phyloP scores from a whole-genome alignment of 2,888 invertebrate genomes.

The Hypsopygia costalis region DNA sequence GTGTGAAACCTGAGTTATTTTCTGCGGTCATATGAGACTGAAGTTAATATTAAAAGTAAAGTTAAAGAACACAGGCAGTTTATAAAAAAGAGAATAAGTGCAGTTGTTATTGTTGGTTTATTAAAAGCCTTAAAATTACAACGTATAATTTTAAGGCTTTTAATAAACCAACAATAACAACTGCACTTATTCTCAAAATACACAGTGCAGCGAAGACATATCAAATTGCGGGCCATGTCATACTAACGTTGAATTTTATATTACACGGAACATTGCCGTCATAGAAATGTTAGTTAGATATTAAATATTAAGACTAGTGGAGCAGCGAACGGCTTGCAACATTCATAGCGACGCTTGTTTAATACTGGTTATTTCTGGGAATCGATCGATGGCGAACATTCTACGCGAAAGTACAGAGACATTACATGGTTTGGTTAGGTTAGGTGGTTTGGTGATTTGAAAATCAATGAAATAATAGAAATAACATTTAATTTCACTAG shows the following conservation, averaged over 20 bases:
- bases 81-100: no score
- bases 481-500: no score
- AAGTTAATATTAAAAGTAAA: no score
- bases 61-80: no score
- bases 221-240: constrained; percentile 29
- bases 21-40: no score
- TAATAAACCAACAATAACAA: no score
- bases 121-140: no score
- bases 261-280: constrained; percentile 40
- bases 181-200: background rate
- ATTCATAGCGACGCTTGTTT: constrained; percentile 53
- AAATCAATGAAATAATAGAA: no score
- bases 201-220: constrained; percentile 18
- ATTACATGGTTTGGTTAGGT: constrained; percentile 31
- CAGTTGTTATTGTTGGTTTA: no score
- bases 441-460: constrained; percentile 21
- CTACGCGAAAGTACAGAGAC: constrained; percentile 19
- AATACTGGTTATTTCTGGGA: constrained; percentile 61
- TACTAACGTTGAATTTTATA: constrained; percentile 52
- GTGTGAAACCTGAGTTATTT: no score
- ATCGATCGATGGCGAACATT: constrained; percentile 51
- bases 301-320: constrained; percentile 61
- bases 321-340: constrained; percentile 44
- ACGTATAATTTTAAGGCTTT: no score
- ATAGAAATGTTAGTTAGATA: constrained; percentile 62